Base-by-base conservation (phyloP, 2,888 invertebrate genomes). In the Catocala sponsa region DNA sequence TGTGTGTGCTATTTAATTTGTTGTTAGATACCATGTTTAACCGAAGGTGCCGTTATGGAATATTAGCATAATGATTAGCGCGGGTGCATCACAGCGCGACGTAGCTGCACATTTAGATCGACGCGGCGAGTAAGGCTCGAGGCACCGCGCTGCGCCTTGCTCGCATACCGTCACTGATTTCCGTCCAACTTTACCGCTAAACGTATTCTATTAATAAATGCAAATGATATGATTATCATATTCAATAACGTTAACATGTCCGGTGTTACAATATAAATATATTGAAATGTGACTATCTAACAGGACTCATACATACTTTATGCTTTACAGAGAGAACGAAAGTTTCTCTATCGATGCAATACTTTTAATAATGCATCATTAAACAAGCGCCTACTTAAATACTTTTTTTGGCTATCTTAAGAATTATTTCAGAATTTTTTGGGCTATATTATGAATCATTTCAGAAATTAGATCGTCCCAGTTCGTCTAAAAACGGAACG, bases 191-290 rank as follows among this genome's bases (percentile, higher is more conserved):
- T 59, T 55, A 65, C 68, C 55, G 68, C 55, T 74, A 67, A 68
- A 64, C 54, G 68, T 64, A 68, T 64, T 61, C 65, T 68, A 68
- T 66, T 65, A 61, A 63, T 73, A 66, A 56, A 74, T 74, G 73
- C 76, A 65, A 74, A 74, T 74, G 54, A 2, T 49, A 51, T 47
- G 33, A 64, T 65, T 75, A 74, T 59, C 70, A 74, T 75, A 75
- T 70, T 75, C 57, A 68, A 68, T 62, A 63, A 53, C 62, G 60
- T 60, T 38, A 38, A 38, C 35, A 38, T 38, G 35, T 38, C 35
- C 35, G 35, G 35, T 6, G 35, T 7, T 44, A 11, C 12, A 44
- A 44, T 44, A 44, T 9, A 38, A 38, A 38, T 38, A 38, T 38
- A 38, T 25, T 25, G 25, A 25, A 25, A 25, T 15, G 15, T 15